A percentile compares a stretch with the other conserved stretches of the same genome.
These are phyloP conservation scores for Perca schrenkii DNA, from an alignment of 2,113 vertebrate species.

Conservation along the genomic window DNA sequence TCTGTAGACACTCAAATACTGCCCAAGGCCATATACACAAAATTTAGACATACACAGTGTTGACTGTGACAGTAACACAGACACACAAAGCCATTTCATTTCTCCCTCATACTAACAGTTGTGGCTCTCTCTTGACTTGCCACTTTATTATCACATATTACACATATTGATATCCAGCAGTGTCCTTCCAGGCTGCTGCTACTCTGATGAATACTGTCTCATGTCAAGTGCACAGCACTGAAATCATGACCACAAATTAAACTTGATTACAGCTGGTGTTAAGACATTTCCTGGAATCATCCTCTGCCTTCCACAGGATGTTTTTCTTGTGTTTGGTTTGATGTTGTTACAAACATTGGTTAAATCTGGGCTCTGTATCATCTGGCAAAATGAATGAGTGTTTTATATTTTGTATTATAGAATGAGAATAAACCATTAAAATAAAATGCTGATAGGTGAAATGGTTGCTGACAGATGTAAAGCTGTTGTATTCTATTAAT, in stretches of 20 bases:
- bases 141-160: slow-evolving; percentile 9
- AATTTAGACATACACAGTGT: not conserved
- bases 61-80: not conserved
- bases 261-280: slow-evolving; percentile 36
- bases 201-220: not conserved
- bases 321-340: slow-evolving; percentile 24
- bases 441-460: not conserved
- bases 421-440: not conserved
- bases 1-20: not conserved
- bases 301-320: slow-evolving; percentile 13
- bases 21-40: not conserved
- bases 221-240: slow-evolving; percentile 12
- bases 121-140: not conserved
- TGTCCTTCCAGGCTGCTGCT: slow-evolving; percentile 6
- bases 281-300: slow-evolving; percentile 40
- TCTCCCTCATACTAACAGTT: not conserved
- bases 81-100: not conserved
- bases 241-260: slow-evolving; percentile 43
- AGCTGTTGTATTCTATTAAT: not conserved
- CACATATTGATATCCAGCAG: slow-evolving; percentile 28
- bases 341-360: slow-evolving; percentile 6
- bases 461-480: not conserved
- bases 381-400: not conserved
- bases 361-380: slow-evolving; percentile 5
- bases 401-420: not conserved